Evolutionary conservation across 2,113 vertebrate species (phyloP).

Genomic region (Pagrus major): DNA sequence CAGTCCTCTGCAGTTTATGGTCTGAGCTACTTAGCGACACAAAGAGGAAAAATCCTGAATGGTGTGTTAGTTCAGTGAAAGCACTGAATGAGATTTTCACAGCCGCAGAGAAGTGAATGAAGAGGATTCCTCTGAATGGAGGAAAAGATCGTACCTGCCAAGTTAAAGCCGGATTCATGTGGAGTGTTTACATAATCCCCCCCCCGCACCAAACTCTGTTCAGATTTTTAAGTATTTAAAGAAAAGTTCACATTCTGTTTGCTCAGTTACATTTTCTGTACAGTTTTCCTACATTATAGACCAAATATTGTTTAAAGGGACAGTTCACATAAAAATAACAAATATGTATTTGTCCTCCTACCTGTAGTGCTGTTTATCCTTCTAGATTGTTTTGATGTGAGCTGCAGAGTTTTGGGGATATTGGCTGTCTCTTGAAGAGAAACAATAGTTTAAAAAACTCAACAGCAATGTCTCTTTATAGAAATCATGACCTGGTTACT

Average conservation of each 20-base stretch:
- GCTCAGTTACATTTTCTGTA: neutral
- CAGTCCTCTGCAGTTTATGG: slow-evolving; percentile 57
- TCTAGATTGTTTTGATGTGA: too few species aligned
- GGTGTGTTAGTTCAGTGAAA: slow-evolving; percentile 56
- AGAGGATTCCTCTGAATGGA: slow-evolving; percentile 63
- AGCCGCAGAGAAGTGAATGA: slow-evolving; percentile 64
- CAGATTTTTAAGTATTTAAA: neutral
- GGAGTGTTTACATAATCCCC: slow-evolving; percentile 18
- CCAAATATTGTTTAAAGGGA: neutral
- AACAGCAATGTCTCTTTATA: too few species aligned
- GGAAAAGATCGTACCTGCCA: slow-evolving; percentile 29
- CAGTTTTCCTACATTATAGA: neutral
- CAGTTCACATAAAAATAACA: too few species aligned
- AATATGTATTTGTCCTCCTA: too few species aligned
- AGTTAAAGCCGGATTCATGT: slow-evolving; percentile 22
- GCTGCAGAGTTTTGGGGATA: too few species aligned
- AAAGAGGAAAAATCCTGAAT: slow-evolving; percentile 71
- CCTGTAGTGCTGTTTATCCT: too few species aligned
- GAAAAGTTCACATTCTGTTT: neutral
- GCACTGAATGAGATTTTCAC: slow-evolving; percentile 69
- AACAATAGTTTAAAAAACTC: too few species aligned
- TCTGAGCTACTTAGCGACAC: slow-evolving; percentile 65
- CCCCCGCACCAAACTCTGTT: neutral
- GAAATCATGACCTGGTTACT: too few species aligned
- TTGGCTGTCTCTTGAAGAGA: too few species aligned